Conservation (phyloP, 2,113 vertebrate genomes). For the Austrofundulus limnaeus region DNA sequence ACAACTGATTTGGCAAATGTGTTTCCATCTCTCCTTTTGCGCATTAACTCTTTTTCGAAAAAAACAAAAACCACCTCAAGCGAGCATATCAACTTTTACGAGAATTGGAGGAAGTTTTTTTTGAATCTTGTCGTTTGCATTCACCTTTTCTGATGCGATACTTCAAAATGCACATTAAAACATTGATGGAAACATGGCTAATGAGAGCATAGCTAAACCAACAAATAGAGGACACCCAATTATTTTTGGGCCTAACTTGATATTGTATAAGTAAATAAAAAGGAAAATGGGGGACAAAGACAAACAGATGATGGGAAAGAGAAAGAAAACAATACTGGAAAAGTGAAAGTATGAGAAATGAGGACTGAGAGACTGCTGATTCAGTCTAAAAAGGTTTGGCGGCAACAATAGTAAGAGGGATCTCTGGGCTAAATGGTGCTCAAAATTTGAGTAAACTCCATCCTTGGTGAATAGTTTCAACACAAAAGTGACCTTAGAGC, state of each 20-base stretch:
- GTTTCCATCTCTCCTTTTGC: too few relatives aligned
- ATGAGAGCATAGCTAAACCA: background rate
- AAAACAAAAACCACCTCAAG: too few relatives aligned
- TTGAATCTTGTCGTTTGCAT: too few relatives aligned
- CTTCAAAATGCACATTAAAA: too few relatives aligned
- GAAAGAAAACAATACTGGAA: slow-evolving; percentile 3
- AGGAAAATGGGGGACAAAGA: background rate
- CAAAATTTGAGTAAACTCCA: slow-evolving; percentile 16
- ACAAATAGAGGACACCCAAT: background rate
- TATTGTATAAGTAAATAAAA: background rate
- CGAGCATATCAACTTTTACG: too few relatives aligned
- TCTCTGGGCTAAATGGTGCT: slow-evolving; percentile 7
- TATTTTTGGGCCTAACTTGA: background rate
- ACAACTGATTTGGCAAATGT: too few relatives aligned
- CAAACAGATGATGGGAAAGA: slow-evolving; percentile 1
- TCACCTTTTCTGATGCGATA: too few relatives aligned
- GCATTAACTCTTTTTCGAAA: too few relatives aligned
- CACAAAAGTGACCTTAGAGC: slow-evolving; percentile 39
- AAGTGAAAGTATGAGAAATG: slow-evolving; percentile 3
- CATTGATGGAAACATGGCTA: too few relatives aligned
- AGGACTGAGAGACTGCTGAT: slow-evolving; percentile 5
- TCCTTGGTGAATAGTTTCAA: slow-evolving; percentile 21
- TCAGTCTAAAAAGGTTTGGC: slow-evolving; percentile 1
- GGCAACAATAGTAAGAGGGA: background rate
- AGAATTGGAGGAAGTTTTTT: too few relatives aligned